Conservation (phyloP, 2,113 vertebrate species). For the Neodon shergylaensis region DNA sequence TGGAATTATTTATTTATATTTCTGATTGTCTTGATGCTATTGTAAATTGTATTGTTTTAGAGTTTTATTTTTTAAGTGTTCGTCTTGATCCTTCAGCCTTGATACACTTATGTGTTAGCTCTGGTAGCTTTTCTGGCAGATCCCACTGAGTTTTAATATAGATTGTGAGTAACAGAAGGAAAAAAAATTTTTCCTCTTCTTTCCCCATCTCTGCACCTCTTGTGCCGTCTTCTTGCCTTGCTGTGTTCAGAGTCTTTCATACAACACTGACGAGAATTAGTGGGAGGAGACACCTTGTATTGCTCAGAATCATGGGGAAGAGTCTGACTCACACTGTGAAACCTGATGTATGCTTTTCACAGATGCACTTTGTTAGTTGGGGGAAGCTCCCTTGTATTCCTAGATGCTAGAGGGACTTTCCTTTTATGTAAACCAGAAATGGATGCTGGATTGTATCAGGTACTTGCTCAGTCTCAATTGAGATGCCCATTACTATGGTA, state of each 20-base stretch:
- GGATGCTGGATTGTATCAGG: background rate
- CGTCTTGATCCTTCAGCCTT: background rate
- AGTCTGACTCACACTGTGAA: background rate
- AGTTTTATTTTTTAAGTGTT: background rate
- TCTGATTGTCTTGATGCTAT: background rate
- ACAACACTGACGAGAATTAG: background rate
- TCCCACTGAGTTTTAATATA: background rate
- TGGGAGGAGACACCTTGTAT: background rate
- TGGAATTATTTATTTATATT: background rate
- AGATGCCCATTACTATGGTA: background rate
- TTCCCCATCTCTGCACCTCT: background rate
- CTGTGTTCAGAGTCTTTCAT: background rate
- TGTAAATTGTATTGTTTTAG: background rate
- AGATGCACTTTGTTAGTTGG: background rate
- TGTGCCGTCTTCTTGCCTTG: background rate
- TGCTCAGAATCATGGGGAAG: background rate
- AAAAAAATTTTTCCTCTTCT: background rate
- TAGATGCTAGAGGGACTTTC: background rate
- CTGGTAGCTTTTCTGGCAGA: background rate
- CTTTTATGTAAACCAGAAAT: background rate
- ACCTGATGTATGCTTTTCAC: background rate
- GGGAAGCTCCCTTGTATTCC: background rate
- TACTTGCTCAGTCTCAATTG: background rate
- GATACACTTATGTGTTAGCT: background rate
- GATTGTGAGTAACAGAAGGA: background rate